Conservation (phyloP, 2,797 vertebrate genomes). For the Gymnoscopelus microlampas region DNA sequence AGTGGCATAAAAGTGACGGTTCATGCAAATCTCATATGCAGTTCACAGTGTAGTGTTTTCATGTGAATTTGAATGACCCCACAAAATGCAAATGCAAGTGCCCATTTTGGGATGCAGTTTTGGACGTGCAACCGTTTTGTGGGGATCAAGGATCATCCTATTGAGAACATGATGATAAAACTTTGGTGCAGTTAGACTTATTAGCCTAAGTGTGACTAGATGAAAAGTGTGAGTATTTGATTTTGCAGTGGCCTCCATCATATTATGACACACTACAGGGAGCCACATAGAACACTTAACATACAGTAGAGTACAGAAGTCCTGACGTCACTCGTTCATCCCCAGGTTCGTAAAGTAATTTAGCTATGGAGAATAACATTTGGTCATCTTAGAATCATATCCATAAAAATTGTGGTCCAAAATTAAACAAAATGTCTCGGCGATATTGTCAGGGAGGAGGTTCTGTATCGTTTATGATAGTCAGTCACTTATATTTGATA, state of each 20-base stretch:
- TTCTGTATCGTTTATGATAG: too few species aligned
- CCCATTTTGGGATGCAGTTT: slow-evolving; percentile 32
- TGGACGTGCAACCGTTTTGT: slow-evolving; percentile 49
- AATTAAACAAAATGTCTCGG: too few species aligned
- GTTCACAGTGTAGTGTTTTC: slow-evolving; percentile 17
- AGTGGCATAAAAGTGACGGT: neutral
- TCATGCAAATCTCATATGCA: slow-evolving; percentile 23
- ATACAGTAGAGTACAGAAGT: too few species aligned
- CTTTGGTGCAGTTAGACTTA: slow-evolving; percentile 3
- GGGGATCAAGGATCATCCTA: slow-evolving; percentile 10
- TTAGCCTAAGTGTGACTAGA: too few species aligned
- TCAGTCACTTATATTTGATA: too few species aligned
- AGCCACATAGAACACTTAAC: neutral
- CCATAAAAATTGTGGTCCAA: too few species aligned
- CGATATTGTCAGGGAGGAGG: too few species aligned
- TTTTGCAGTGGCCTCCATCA: neutral
- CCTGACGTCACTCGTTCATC: too few species aligned
- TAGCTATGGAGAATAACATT: too few species aligned
- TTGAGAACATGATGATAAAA: slow-evolving; percentile 32
- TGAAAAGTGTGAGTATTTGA: neutral
- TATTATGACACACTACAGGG: slow-evolving; percentile 31
- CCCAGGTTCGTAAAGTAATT: too few species aligned
- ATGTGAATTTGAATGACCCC: slow-evolving; percentile 56
- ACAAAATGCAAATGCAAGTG: slow-evolving; percentile 60
- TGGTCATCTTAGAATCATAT: too few species aligned